Base-by-base conservation (phyloP, 1,140 invertebrate species). In the Nephotettix cincticeps region DNA sequence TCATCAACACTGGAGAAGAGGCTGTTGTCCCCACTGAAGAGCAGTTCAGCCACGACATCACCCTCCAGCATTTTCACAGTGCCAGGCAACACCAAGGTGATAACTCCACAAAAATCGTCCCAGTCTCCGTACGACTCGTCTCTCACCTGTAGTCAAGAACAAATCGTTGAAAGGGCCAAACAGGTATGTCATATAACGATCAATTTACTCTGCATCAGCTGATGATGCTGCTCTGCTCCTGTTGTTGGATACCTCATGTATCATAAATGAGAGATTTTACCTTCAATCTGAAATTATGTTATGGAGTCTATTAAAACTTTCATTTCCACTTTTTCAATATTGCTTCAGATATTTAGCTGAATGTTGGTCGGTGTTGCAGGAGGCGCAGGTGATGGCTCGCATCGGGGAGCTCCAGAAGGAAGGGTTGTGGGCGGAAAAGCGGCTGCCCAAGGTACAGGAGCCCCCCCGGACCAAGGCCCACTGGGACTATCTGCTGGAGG, bases 401-500 rank as follows among this genome's bases (percentile, higher is more conserved):
- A 92, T 98, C 76, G 86, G 89, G 25, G 94, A 97, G 83, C 83
- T 92, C 76, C 94, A 91, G 81, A 90, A 88, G 75, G 92, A 97
- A 78, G 96, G 97, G 28, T 83, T 98, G 75, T 99, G 96, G 97
- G 91, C 94, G 54, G 93, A 96, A 78, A 89, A 92, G 79, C 86
- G 95, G 73, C 84, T 99, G 78, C 96, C 96, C 1, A 97, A 97
- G 84, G 87, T 97, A 25, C 89, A 95, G 77, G 96, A 99, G 83
- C 93, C 95, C 69, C 86, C 90, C 47, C 85, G 95, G 75, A 84
- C 88, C 19, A 99, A 99, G 84, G 91, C 92, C n/a, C 97, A 99
- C 80, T 99, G 97, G 97, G 98, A 99, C 81, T 99, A 97, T 82
- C 85, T 99, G 61, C 81, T 99, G 11, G 98, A 99, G 81, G 98